These are phyloP conservation scores for Cydia pomonella DNA, from an alignment of 1,140 invertebrate species.

Conservation along the genomic window DNA sequence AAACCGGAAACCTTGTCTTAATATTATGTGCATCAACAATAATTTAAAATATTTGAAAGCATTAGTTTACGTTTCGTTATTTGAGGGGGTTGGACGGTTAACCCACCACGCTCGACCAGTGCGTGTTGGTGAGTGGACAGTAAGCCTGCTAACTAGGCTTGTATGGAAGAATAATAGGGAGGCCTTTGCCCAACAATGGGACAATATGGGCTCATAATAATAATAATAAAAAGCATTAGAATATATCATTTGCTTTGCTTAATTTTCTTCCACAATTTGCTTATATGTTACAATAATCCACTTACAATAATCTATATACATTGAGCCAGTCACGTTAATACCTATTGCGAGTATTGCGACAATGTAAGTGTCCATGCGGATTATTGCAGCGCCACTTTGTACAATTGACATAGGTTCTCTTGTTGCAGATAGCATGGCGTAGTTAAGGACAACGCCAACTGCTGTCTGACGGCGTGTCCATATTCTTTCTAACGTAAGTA, in stretches of 20 bases:
- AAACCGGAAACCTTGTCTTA: too few species aligned
- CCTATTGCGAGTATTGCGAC: not conserved
- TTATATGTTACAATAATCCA: not conserved
- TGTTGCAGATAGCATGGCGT: conserved; percentile 66
- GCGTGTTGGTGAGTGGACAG: too few species aligned
- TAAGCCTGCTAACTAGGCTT: too few species aligned
- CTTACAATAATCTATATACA: not conserved
- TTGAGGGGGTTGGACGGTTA: too few species aligned
- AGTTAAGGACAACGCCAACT: conserved; percentile 47
- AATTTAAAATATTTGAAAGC: not conserved
- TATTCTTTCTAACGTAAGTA: conserved; percentile 49
- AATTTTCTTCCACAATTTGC: too few species aligned
- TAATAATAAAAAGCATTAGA: not conserved
- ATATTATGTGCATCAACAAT: not conserved
- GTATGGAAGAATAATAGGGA: too few species aligned
- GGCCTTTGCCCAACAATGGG: too few species aligned
- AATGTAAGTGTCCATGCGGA: not conserved
- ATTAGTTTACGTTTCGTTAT: too few species aligned
- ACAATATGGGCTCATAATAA: too few species aligned
- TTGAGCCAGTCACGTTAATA: not conserved
- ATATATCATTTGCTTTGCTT: not conserved
- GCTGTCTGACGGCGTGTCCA: conserved; percentile 41
- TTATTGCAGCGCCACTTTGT: not conserved
- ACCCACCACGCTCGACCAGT: too few species aligned
- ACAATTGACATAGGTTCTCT: conserved; percentile 39